These are phyloP conservation scores for Erynnis tages DNA, from an alignment of 2,888 invertebrate species.

Conservation along the genomic window DNA sequence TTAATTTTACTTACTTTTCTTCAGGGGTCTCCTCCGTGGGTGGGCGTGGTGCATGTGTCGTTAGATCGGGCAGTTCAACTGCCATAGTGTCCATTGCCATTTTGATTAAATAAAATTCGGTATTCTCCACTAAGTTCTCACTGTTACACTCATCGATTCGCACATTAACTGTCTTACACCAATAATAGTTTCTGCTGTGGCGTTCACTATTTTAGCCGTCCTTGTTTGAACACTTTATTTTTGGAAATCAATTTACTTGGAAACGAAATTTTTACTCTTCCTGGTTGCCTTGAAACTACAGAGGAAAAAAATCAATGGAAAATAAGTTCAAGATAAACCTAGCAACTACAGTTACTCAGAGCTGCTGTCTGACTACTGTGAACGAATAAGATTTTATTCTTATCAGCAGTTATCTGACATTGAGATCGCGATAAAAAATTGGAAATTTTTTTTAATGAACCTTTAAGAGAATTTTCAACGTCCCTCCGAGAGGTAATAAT, in stretches of 20 bases:
- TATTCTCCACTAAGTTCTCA: constrained; percentile 40
- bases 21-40: constrained; percentile 70
- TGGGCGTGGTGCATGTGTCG: constrained; percentile 57
- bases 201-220: neutral
- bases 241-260: neutral
- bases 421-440: constrained; percentile 14
- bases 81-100: constrained; percentile 80
- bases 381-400: constrained; percentile 10
- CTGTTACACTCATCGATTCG: constrained; percentile 41
- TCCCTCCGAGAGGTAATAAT: neutral
- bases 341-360: neutral
- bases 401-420: constrained; percentile 16
- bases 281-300: constrained; percentile 5
- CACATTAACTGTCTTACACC: constrained; percentile 13
- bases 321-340: neutral
- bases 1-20: constrained; percentile 79
- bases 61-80: constrained; percentile 73
- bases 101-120: constrained; percentile 37
- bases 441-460: constrained; percentile 1
- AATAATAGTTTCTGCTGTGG: neutral
- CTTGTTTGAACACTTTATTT: constrained; percentile 1
- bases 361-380: constrained; percentile 6
- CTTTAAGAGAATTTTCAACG: constrained; percentile 1
- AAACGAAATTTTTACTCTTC: neutral
- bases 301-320: neutral